Evolutionary conservation across 2,888 invertebrate genomes (phyloP), one percentile per base, ranked within the genome.

Genomic region (Bellardia pandia): DNA sequence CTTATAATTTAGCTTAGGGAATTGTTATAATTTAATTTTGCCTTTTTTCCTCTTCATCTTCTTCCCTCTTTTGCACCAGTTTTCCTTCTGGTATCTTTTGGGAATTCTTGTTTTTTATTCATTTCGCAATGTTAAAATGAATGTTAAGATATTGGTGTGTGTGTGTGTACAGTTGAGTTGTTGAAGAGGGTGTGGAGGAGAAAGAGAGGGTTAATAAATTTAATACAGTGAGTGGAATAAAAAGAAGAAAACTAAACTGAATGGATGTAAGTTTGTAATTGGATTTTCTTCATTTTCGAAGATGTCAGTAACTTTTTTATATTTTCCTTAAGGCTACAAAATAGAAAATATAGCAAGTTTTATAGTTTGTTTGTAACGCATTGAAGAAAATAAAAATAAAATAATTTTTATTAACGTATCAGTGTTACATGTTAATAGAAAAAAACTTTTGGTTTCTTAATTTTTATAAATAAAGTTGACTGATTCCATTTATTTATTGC

Each of bases 21-120:
- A 89, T 89, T 89, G 88, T 88, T 90, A 89, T 90, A 89, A 89
- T 89, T 89, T 90, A 88, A 90, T 90, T 90, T 89, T 86, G 86
- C 82, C 64, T 82, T 88, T 86, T 87, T 77, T 76, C 75, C 58
- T 83, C 40, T 76, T 62, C 71, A 81, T 71, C 64, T 72, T 87
- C 37, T 74, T 74, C 79, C 60, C 58, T 74, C 66, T 79, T 62
- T 40, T 78, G 60, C 76, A 51, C 48, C 69, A 62, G 58, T 53
- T 81, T 86, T 79, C 58, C 16, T 74, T 76, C 40, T 11, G 42
- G 23, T 62, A 80, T 85, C 79, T 80, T 80, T 80, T 69, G 85
- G 85, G 85, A 80, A 77, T 79, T 62, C 69, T 69, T 75, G 14
- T 75, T 79, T 68, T 75, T 75, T 79, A 30, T 74, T 74, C 51